Percentiles rank a stretch among this genome's conserved stretches.
phyloP scores from a whole-genome alignment of 2,888 invertebrate genomes.

The Scaptomyza flava region DNA sequence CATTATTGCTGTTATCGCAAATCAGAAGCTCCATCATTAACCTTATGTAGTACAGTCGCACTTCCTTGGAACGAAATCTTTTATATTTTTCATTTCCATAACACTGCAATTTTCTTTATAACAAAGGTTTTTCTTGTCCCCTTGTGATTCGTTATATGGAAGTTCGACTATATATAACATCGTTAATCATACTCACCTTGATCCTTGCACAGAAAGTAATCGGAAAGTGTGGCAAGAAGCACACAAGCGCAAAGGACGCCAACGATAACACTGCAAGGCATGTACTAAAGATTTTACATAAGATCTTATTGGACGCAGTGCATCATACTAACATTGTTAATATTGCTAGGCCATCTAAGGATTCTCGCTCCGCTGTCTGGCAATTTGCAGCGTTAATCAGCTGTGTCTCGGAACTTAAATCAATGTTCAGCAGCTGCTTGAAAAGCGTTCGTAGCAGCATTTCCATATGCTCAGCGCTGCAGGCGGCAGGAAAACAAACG shows the following conservation, averaged over 20 bases:
- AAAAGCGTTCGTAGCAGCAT: constrained; percentile 38
- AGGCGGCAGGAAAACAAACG: constrained; percentile 70
- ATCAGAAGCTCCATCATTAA: background rate
- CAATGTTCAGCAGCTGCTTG: constrained; percentile 37
- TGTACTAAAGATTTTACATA: background rate
- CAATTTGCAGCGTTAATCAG: constrained; percentile 33
- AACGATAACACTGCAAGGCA: constrained; percentile 45
- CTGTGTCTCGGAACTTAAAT: background rate
- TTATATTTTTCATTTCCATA: too few species aligned
- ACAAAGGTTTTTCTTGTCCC: too few species aligned
- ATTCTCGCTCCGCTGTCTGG: constrained; percentile 22
- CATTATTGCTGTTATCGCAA: background rate
- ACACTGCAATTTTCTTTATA: too few species aligned
- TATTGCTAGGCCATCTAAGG: constrained; percentile 61
- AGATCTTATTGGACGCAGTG: background rate
- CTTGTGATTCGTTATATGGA: too few species aligned
- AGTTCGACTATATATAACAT: too few species aligned
- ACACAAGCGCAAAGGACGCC: constrained; percentile 26
- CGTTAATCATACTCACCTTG: constrained; percentile 39
- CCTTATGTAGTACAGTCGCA: too few species aligned
- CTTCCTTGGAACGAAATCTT: too few species aligned
- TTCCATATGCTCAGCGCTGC: constrained; percentile 48
- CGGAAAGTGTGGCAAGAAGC: constrained; percentile 52
- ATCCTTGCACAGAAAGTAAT: constrained; percentile 52
- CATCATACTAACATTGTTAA: constrained; percentile 67